A percentile compares a stretch with the other conserved stretches of the same genome.
Conservation (phyloP, 2,888 invertebrate species). For the Agrenia bidenticulata region DNA sequence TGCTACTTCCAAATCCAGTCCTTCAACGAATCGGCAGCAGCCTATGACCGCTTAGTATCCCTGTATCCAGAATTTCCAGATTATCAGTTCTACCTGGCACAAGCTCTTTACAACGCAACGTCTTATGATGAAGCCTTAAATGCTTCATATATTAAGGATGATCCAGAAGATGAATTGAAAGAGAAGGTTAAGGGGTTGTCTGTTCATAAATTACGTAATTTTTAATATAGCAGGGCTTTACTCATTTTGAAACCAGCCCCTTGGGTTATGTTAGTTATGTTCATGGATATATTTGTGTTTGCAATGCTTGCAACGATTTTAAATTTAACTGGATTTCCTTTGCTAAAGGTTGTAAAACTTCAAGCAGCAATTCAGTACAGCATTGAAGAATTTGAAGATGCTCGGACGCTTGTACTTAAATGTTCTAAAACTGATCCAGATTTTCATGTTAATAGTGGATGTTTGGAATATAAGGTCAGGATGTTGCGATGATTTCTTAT, state of each 20-base stretch:
- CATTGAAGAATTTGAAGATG: constrained; percentile 86
- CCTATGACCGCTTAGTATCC: constrained; percentile 87
- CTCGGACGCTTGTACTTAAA: constrained; percentile 86
- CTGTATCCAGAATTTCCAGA: constrained; percentile 84
- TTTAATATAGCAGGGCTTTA: neutral
- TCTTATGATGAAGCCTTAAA: constrained; percentile 91
- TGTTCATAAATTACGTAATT: neutral
- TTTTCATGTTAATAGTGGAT: constrained; percentile 91
- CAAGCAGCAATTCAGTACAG: constrained; percentile 97
- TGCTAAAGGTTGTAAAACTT: constrained; percentile 70
- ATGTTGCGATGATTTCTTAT: no score
- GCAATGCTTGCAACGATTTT: neutral
- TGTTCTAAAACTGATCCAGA: constrained; percentile 86
- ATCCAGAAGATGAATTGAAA: constrained; percentile 63
- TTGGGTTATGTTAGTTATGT: no score
- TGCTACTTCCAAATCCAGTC: constrained; percentile 94
- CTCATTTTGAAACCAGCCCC: neutral
- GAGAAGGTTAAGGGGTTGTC: constrained; percentile 60
- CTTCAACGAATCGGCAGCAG: constrained; percentile 87
- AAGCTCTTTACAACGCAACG: constrained; percentile 91
- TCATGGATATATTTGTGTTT: neutral
- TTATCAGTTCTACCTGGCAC: constrained; percentile 90
- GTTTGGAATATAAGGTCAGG: constrained; percentile 83
- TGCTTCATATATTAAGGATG: constrained; percentile 70
- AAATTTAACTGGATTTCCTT: neutral